Conservation (phyloP, 2,113 vertebrate species). For the Falco punctatus region DNA sequence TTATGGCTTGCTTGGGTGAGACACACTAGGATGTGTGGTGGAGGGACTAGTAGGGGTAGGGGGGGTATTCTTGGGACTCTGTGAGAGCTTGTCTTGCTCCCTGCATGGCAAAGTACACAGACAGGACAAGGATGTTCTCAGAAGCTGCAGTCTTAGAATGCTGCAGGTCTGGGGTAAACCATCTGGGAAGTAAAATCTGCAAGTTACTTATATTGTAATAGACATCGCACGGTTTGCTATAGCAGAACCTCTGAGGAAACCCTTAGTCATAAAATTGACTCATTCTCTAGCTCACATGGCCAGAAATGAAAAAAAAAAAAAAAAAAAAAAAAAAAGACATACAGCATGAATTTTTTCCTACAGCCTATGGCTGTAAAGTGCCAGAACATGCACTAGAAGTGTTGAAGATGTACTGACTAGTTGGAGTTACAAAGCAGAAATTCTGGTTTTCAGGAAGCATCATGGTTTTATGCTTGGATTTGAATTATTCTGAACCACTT, state of each 20-base stretch:
- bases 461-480: neutral
- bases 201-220: neutral
- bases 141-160: neutral
- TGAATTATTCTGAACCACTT: neutral
- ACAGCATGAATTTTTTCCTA: neutral
- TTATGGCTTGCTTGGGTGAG: neutral
- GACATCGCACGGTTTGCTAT: neutral
- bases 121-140: neutral
- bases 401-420: neutral
- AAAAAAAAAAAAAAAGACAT: neutral
- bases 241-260: neutral
- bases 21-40: neutral
- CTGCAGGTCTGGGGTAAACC: neutral
- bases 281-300: neutral
- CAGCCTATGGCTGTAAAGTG: neutral
- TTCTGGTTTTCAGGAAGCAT: neutral
- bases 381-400: neutral
- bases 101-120: neutral
- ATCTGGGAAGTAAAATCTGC: neutral
- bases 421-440: neutral
- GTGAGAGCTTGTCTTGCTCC: neutral
- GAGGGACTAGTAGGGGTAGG: neutral
- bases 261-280: neutral
- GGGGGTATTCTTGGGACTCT: neutral
- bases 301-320: neutral